Evolutionary conservation across 30 jellyfish, hydroid and myxozoan genomes (phyloP).

Genomic region (Aurelia coerulea): DNA sequence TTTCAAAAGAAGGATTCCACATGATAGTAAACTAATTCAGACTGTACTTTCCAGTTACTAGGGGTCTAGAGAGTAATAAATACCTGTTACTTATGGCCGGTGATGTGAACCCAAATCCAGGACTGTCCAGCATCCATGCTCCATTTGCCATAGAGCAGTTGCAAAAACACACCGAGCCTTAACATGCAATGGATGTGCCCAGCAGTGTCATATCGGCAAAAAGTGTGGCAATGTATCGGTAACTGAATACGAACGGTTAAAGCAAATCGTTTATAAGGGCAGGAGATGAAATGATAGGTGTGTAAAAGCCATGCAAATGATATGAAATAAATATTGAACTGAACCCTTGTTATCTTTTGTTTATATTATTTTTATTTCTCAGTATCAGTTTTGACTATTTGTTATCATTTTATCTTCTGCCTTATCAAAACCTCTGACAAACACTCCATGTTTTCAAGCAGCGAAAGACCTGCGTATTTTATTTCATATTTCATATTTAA

Average conservation of each 20-base stretch:
- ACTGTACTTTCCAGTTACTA: conserved; percentile 23
- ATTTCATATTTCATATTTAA: too few relatives aligned
- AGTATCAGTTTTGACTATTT: too few relatives aligned
- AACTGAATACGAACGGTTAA: conserved; percentile 8
- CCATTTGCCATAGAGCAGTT: conserved; percentile 35
- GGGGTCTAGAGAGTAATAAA: conserved; percentile 6
- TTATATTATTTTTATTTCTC: too few relatives aligned
- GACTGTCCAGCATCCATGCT: conserved; percentile 20
- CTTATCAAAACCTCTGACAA: too few relatives aligned
- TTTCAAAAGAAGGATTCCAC: conserved; percentile 21
- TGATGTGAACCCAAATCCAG: conserved; percentile 32
- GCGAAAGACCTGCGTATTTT: too few relatives aligned
- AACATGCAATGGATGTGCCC: conserved; percentile 37
- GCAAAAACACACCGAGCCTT: conserved; percentile 34
- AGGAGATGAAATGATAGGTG: too few relatives aligned
- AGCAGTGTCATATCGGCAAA: conserved; percentile 26
- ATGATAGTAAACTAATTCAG: not conserved
- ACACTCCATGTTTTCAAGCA: too few relatives aligned
- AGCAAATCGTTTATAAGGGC: not conserved
- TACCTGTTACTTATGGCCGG: too few relatives aligned
- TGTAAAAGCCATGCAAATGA: too few relatives aligned
- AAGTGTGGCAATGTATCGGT: not conserved
- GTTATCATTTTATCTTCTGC: too few relatives aligned
- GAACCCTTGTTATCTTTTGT: too few relatives aligned
- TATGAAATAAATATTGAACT: too few relatives aligned